A percentile compares a stretch with the other conserved stretches of the same genome.
These are phyloP conservation scores for Pterostichus niger DNA, from an alignment of 2,888 invertebrate genomes.

Conservation along the genomic window DNA sequence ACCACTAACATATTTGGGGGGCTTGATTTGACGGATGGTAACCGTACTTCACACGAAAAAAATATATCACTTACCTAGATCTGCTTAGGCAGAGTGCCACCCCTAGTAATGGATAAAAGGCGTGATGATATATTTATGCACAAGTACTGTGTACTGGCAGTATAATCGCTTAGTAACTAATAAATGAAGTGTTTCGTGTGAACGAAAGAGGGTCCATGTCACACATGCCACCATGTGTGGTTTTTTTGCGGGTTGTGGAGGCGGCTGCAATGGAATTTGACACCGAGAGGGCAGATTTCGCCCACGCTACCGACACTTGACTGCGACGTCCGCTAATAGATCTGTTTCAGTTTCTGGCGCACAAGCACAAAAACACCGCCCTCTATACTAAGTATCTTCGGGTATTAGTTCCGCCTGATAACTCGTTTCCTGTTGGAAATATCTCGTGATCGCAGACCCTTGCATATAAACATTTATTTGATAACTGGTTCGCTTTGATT, in stretches of 20 bases:
- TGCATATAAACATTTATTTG: conserved; percentile 23
- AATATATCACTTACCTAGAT: too few relatives aligned
- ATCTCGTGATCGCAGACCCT: conserved; percentile 30
- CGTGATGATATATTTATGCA: too few relatives aligned
- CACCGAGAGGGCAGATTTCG: conserved; percentile 28
- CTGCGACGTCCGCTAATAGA: conserved; percentile 24
- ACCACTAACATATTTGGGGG: too few relatives aligned
- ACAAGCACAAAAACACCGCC: conserved; percentile 48
- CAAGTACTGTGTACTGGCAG: too few relatives aligned
- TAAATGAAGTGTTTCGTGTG: not conserved
- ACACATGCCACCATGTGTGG: not conserved
- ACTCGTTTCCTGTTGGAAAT: conserved; percentile 53
- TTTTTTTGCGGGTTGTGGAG: not conserved
- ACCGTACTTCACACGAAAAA: too few relatives aligned
- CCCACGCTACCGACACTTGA: conserved; percentile 9
- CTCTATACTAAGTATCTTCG: conserved; percentile 18
- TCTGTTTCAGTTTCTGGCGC: conserved; percentile 23
- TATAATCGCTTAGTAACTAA: too few relatives aligned
- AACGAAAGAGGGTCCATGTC: not conserved
- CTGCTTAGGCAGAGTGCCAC: too few relatives aligned
- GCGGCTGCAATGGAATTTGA: conserved; percentile 7
- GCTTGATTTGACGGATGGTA: too few relatives aligned
- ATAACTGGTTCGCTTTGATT: not conserved
- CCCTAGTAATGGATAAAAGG: too few relatives aligned
- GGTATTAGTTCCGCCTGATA: conserved; percentile 58